A percentile compares a stretch with the other conserved stretches of the same genome.
Conservation (phyloP, 2,113 vertebrate genomes). For the Salvelinus sp. region DNA sequence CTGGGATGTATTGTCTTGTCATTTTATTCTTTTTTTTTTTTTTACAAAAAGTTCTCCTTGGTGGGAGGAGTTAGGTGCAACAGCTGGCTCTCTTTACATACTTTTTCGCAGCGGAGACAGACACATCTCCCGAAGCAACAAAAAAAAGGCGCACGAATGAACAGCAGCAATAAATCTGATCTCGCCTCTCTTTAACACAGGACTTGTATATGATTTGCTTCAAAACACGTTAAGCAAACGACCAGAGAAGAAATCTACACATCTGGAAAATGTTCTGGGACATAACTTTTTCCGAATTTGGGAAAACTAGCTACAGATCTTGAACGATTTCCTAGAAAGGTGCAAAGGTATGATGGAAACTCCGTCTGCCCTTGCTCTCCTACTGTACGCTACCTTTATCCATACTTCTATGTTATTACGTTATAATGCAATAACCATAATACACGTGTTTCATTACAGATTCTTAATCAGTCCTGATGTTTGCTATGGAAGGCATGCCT, state of each 20-base stretch:
- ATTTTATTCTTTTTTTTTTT: too few species aligned
- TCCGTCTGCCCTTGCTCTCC: background rate
- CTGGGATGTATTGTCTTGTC: background rate
- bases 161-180: conserved; percentile 5
- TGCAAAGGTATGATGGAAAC: conserved; percentile 10
- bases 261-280: background rate
- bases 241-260: conserved; percentile 26
- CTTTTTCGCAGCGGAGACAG: background rate
- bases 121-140: background rate
- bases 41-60: background rate
- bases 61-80: conserved; percentile 4
- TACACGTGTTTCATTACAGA: too few species aligned
- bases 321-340: conserved; percentile 3
- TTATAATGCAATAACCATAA: background rate
- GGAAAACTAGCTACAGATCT: conserved; percentile 30
- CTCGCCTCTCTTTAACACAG: background rate
- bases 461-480: background rate
- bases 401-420: background rate
- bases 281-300: background rate
- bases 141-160: background rate
- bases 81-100: conserved; percentile 21
- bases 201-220: background rate
- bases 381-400: background rate
- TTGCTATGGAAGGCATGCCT: background rate
- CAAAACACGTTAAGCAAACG: background rate